phyloP scores from a whole-genome alignment of 2,113 vertebrate genomes.

The Zootoca vivipara region DNA sequence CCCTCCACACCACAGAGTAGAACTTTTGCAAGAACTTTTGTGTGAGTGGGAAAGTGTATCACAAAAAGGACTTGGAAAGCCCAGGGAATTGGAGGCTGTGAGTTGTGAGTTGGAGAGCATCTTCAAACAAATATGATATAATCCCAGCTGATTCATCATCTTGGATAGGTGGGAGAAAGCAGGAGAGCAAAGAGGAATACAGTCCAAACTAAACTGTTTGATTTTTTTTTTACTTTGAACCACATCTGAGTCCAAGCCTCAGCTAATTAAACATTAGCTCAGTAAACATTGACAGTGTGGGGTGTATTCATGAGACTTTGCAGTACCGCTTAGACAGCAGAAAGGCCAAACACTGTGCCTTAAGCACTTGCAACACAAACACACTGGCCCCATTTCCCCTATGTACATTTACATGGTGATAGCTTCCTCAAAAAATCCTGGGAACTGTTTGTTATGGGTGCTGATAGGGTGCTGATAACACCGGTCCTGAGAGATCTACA shows the following conservation, averaged over 20 bases:
- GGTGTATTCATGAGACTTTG: not conserved
- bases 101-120: not conserved
- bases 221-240: slow-evolving; percentile 58
- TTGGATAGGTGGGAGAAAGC: not conserved
- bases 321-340: not conserved
- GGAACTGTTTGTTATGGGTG: too few species aligned
- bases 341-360: not conserved
- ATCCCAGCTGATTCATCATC: slow-evolving; percentile 31
- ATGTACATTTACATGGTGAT: too few species aligned
- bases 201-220: slow-evolving; percentile 46
- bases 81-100: too few species aligned
- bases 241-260: slow-evolving; percentile 32
- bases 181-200: not conserved
- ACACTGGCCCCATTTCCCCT: not conserved
- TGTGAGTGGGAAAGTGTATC: not conserved
- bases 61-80: not conserved
- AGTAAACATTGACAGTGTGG: slow-evolving; percentile 16
- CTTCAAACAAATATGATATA: slow-evolving; percentile 5
- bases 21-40: not conserved
- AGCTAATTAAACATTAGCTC: slow-evolving; percentile 49
- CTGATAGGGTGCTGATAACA: too few species aligned
- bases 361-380: not conserved
- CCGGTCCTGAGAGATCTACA: too few species aligned
- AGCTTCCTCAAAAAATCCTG: too few species aligned
- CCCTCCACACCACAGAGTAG: too few species aligned